A percentile compares a stretch with the other conserved stretches of the same genome.
These are phyloP conservation scores for Heteractis magnifica DNA, from an alignment of 92 coral and sea anemone species.

Conservation along the genomic window DNA sequence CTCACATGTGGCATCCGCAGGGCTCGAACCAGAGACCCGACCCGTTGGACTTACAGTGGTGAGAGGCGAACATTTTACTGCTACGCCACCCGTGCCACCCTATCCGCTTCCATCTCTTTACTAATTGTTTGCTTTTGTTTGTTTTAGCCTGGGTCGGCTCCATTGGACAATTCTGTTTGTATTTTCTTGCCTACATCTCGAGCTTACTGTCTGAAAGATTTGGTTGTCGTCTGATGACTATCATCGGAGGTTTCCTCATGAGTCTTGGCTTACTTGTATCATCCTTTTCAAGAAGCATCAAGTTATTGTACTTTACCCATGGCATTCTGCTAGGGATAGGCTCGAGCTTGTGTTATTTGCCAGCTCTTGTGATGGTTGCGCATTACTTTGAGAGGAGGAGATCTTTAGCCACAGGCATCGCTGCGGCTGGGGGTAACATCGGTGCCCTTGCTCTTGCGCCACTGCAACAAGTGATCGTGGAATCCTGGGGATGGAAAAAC, in stretches of 20 bases:
- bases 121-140: neutral
- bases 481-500: constrained; percentile 80
- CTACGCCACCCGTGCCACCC: too few species aligned
- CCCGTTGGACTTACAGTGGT: too few species aligned
- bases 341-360: constrained; percentile 82
- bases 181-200: constrained; percentile 79
- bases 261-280: constrained; percentile 75
- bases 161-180: constrained; percentile 85
- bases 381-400: constrained; percentile 84
- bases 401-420: constrained; percentile 92
- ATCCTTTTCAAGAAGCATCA: constrained; percentile 63
- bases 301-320: constrained; percentile 71
- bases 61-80: too few species aligned
- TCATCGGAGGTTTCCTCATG: constrained; percentile 76
- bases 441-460: constrained; percentile 92
- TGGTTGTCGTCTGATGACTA: constrained; percentile 82
- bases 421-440: constrained; percentile 89
- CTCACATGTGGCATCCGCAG: too few species aligned
- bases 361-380: constrained; percentile 92
- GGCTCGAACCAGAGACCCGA: too few species aligned
- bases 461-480: constrained; percentile 75
- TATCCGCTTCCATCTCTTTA: too few species aligned
- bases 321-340: constrained; percentile 92
- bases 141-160: constrained; percentile 97
- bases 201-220: constrained; percentile 77